These are phyloP conservation scores for Sarcophilus harrisii DNA, from an alignment of 2,797 vertebrate genomes.

Conservation along the genomic window DNA sequence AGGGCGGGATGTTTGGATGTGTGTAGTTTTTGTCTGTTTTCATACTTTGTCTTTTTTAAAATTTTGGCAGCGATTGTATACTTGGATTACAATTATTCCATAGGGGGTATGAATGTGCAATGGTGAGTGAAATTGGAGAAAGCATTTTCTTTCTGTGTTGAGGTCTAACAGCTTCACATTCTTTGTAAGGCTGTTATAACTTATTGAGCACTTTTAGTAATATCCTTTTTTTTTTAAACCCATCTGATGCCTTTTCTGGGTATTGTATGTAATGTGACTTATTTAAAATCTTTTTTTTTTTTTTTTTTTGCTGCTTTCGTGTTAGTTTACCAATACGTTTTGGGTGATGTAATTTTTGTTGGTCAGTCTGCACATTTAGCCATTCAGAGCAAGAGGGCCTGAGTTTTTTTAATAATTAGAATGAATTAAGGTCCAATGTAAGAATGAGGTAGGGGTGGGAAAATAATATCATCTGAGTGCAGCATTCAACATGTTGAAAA, in stretches of 20 bases:
- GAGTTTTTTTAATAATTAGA: slow-evolving; percentile 63
- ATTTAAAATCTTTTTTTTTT: slow-evolving; percentile 83
- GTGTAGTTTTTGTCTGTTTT: slow-evolving; percentile 77
- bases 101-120: slow-evolving; percentile 77
- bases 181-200: slow-evolving; percentile 81
- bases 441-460: slow-evolving; percentile 76
- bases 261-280: slow-evolving; percentile 92
- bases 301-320: slow-evolving; percentile 85
- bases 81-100: slow-evolving; percentile 76
- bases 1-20: slow-evolving; percentile 78
- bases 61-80: slow-evolving; percentile 79
- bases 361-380: slow-evolving; percentile 86
- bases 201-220: slow-evolving; percentile 94
- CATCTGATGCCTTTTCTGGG: slow-evolving; percentile 89
- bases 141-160: slow-evolving; percentile 80
- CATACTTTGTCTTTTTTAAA: slow-evolving; percentile 63
- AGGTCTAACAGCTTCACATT: slow-evolving; percentile 77
- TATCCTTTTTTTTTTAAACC: slow-evolving; percentile 83
- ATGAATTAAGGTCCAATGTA: slow-evolving; percentile 76
- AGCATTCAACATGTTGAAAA: slow-evolving; percentile 87
- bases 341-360: slow-evolving; percentile 78
- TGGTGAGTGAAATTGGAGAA: slow-evolving; percentile 76
- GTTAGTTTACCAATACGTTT: slow-evolving; percentile 83
- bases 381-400: slow-evolving; percentile 83
- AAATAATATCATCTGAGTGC: slow-evolving; percentile 83